A percentile compares a stretch with the other conserved stretches of the same genome.
phyloP scores from a whole-genome alignment of 2,797 vertebrate species.

The Hydrocynus forskahlii region DNA sequence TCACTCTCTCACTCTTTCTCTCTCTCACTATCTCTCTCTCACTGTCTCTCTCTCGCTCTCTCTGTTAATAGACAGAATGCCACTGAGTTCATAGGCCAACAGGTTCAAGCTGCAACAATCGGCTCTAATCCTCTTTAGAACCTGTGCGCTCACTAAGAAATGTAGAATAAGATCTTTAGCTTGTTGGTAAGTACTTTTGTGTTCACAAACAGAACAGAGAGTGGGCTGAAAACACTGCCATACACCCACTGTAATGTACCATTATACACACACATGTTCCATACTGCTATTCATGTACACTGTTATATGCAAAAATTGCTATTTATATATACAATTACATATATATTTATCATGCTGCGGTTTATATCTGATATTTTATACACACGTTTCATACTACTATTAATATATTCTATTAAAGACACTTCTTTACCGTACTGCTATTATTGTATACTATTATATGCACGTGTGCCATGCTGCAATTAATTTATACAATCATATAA shows the following conservation, averaged over 20 bases:
- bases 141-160: conserved; percentile 10
- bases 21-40: background rate
- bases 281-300: background rate
- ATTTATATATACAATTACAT: background rate
- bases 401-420: too few relatives aligned
- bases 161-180: background rate
- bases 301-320: background rate
- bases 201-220: conserved; percentile 3
- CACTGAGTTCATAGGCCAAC: conserved; percentile 11
- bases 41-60: background rate
- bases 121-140: conserved; percentile 15
- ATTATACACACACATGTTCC: too few relatives aligned
- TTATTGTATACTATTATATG: too few relatives aligned
- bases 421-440: too few relatives aligned
- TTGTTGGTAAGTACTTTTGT: conserved; percentile 13
- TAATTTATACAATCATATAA: too few relatives aligned
- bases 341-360: too few relatives aligned
- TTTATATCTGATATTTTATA: too few relatives aligned
- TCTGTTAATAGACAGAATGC: background rate
- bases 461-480: too few relatives aligned
- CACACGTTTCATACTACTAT: too few relatives aligned
- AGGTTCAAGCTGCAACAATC: conserved; percentile 4
- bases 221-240: background rate
- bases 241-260: background rate
- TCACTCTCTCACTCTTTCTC: too few relatives aligned